phyloP scores from a whole-genome alignment of 2,113 vertebrate genomes.

The Leptodactylus fuscus region DNA sequence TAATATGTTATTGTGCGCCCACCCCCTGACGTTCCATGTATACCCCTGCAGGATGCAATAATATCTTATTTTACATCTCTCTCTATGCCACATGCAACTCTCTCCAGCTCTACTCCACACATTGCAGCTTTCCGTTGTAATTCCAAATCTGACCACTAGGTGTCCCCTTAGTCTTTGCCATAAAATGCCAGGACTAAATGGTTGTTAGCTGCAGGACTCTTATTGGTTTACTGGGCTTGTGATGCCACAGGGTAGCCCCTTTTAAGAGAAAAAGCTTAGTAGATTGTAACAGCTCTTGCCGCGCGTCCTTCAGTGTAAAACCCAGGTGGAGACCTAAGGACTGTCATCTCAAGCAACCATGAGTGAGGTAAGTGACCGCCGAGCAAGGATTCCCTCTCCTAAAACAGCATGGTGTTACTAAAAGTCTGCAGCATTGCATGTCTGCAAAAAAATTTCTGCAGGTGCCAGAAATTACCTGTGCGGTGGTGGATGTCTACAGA shows the following conservation, averaged over 20 bases:
- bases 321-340: constrained; percentile 56
- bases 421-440: background rate
- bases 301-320: constrained; percentile 55
- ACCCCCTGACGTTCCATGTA: background rate
- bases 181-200: background rate
- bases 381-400: background rate
- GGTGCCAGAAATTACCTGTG: background rate
- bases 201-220: constrained; percentile 64
- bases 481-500: background rate
- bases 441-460: background rate
- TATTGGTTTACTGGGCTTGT: constrained; percentile 68
- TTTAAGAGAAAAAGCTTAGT: constrained; percentile 71
- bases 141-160: background rate
- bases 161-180: constrained; percentile 26
- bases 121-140: background rate
- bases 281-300: constrained; percentile 38
- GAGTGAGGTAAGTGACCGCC: constrained; percentile 75
- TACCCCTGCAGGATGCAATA: background rate
- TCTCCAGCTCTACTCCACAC: background rate
- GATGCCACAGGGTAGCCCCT: constrained; percentile 71
- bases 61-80: background rate
- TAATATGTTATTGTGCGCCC: background rate
- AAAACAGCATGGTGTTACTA: background rate
- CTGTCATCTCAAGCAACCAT: constrained; percentile 66
- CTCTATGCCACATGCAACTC: background rate